Evolutionary conservation across 2,888 invertebrate species (phyloP), one percentile per base, ranked within the genome.

Genomic region (Dynastes tityus): DNA sequence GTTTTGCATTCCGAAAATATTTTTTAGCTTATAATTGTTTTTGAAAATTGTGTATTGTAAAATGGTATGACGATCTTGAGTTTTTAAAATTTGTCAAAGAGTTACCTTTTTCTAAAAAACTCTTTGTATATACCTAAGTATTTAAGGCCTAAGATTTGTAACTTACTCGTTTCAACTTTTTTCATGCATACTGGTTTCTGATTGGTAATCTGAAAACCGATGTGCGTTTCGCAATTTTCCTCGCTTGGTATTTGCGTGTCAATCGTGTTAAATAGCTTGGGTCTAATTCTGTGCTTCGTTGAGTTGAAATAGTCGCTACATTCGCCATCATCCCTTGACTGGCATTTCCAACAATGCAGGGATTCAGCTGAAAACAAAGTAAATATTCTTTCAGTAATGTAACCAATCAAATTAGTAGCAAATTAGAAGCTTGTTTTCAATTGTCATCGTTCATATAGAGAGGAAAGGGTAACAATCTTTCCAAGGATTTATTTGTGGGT

Each of bases 291-390:
- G 83, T 86, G 88, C 84, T 80, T 91, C 86, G 85, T 89, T 77
- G 90, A 90, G 84, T 93, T 91, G 90, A 95, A 95, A 73, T 94
- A 93, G 87, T 96, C 95, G 67, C 91, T 91, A 88, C 96, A 96
- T 9, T 91, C 91, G 82, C 94, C 93, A 84, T 92, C 89, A 84
- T 92, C 89, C 84, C 94, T 93, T 1, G 95, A 94, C 0, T 94
- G 92, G 84, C 95, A 96, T 9, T 93, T 91, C 94, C 94, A 96
- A 86, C 95, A 96, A 83, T 91, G 91, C 8, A 95, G 88, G 3
- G 93, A 90, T 80, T 91, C 91, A 83, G 93, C 94, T 92, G 90
- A 92, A 91, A 80, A 84, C 84, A 82, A 83, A 55, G 16, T 5
- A 55, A 37, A 32, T n/a, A 9, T 53, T 53, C 32, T 32, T 32